Percentiles rank a stretch among this genome's conserved stretches.
These are phyloP conservation scores for Micrastur ruficollis DNA, from an alignment of 2,797 vertebrate species.

Conservation along the genomic window DNA sequence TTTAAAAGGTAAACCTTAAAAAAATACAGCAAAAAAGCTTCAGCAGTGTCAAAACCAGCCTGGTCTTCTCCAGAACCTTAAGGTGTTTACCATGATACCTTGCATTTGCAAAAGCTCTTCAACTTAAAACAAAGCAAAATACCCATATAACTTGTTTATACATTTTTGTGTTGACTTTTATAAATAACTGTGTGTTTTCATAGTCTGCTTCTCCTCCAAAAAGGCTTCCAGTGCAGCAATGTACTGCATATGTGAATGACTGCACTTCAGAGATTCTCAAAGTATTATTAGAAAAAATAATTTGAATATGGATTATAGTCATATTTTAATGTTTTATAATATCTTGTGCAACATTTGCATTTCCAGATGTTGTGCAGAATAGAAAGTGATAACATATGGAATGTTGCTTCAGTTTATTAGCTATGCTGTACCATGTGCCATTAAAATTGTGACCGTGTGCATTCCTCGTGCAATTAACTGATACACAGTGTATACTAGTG, in stretches of 20 bases:
- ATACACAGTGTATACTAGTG: slow-evolving; percentile 1
- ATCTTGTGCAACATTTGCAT: slow-evolving; percentile 36
- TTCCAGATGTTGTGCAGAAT: slow-evolving; percentile 48
- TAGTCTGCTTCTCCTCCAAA: not conserved
- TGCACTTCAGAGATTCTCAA: not conserved
- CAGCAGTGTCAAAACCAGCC: not conserved
- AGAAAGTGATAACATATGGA: slow-evolving; percentile 57
- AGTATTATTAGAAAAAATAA: not conserved
- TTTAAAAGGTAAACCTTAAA: not conserved
- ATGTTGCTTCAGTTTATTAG: slow-evolving; percentile 45
- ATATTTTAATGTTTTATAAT: not conserved
- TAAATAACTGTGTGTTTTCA: not conserved
- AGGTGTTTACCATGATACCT: not conserved
- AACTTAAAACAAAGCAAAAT: not conserved
- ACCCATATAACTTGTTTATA: not conserved
- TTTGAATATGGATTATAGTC: not conserved
- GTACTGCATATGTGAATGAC: not conserved
- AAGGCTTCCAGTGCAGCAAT: accelerated
- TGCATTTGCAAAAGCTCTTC: not conserved
- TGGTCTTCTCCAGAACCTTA: not conserved
- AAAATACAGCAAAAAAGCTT: not conserved
- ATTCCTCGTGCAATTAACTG: slow-evolving; percentile 7
- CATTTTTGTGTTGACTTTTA: not conserved
- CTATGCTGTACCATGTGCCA: not conserved
- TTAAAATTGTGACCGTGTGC: slow-evolving; percentile 37